These are phyloP conservation scores for Oryzias javanicus DNA, from an alignment of 2,113 vertebrate species.

Conservation along the genomic window DNA sequence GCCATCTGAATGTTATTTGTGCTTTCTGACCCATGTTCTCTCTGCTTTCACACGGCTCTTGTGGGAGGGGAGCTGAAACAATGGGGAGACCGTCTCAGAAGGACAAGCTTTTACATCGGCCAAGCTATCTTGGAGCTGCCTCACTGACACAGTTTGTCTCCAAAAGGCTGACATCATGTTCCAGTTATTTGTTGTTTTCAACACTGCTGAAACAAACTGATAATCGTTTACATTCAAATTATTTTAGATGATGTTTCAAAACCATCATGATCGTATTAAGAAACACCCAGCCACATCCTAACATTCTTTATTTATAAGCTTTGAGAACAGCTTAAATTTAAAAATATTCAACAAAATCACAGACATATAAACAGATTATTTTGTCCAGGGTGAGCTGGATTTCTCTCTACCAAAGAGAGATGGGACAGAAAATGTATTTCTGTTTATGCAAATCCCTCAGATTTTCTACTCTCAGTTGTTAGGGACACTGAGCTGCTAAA, in stretches of 20 bases:
- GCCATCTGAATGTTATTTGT: slow-evolving; percentile 82
- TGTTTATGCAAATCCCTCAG: slow-evolving; percentile 56
- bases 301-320: neutral
- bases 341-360: neutral
- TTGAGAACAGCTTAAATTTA: neutral
- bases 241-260: neutral
- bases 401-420: slow-evolving; percentile 33
- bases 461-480: slow-evolving; percentile 67
- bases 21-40: slow-evolving; percentile 77
- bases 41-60: slow-evolving; percentile 73
- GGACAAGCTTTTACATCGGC: slow-evolving; percentile 61
- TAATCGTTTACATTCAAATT: neutral
- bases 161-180: slow-evolving; percentile 68
- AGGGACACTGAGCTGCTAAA: slow-evolving; percentile 73
- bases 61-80: slow-evolving; percentile 67
- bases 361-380: slow-evolving; percentile 5
- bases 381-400: slow-evolving; percentile 1
- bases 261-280: too few species aligned
- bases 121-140: slow-evolving; percentile 69
- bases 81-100: slow-evolving; percentile 68
- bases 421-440: slow-evolving; percentile 51
- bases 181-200: slow-evolving; percentile 46
- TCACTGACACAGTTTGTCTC: slow-evolving; percentile 55
- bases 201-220: slow-evolving; percentile 22
- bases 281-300: neutral